phyloP scores from a whole-genome alignment of 2,797 vertebrate genomes.

The Syndactyla subalaris region DNA sequence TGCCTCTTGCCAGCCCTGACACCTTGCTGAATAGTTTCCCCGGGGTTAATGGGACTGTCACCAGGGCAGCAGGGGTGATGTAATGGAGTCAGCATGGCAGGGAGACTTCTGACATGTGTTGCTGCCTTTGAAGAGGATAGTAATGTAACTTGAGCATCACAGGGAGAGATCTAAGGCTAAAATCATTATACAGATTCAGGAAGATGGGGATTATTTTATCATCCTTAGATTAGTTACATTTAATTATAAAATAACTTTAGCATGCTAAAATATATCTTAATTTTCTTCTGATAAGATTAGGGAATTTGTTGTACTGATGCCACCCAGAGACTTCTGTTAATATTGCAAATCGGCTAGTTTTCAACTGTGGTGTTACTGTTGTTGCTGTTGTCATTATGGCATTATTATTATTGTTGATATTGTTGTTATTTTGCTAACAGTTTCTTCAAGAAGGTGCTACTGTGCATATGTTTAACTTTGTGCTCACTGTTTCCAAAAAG shows the following conservation, averaged over 20 bases:
- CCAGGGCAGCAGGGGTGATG: slow-evolving; percentile 42
- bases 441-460: not conserved
- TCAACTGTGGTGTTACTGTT: not conserved
- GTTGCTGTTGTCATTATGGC: not conserved
- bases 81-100: not conserved
- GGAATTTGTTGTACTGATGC: not conserved
- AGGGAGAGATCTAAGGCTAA: not conserved
- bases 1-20: slow-evolving; percentile 17
- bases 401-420: not conserved
- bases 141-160: not conserved
- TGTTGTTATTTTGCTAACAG: not conserved
- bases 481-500: not conserved
- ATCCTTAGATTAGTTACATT: not conserved
- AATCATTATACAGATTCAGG: not conserved
- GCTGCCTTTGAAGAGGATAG: not conserved
- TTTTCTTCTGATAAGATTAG: not conserved
- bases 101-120: not conserved
- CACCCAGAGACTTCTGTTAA: slow-evolving; percentile 44
- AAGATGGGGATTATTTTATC: not conserved
- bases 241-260: not conserved
- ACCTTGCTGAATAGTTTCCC: slow-evolving; percentile 57
- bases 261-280: not conserved
- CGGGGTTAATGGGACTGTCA: slow-evolving; percentile 75
- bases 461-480: not conserved
- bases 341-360: slow-evolving; percentile 32